phyloP scores from a whole-genome alignment of 2,888 invertebrate genomes.

The Caenorhabditis sulstoni region DNA sequence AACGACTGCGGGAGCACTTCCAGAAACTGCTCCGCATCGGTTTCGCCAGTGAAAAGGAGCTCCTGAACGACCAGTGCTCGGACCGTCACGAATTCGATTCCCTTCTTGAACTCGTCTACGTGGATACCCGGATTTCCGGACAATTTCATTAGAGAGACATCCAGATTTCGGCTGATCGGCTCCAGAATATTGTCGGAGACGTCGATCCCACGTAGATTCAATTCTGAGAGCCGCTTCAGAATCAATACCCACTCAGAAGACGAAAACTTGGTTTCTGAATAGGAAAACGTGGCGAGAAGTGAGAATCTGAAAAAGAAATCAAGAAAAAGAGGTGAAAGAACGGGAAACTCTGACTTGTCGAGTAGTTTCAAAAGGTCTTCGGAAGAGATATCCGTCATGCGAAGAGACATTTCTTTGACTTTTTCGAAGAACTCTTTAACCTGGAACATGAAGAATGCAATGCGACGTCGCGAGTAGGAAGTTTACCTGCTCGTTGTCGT shows the following conservation, averaged over 20 bases:
- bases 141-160: constrained; percentile 54
- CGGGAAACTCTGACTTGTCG: constrained; percentile 8
- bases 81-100: constrained; percentile 62
- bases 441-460: constrained; percentile 5
- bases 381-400: constrained; percentile 34
- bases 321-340: no score
- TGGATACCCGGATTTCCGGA: constrained; percentile 59
- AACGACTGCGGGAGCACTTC: constrained; percentile 60
- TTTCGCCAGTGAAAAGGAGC: constrained; percentile 53
- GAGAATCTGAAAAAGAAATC: constrained; percentile 22
- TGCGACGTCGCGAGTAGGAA: not conserved
- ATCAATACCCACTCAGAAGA: constrained; percentile 39
- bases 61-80: constrained; percentile 57
- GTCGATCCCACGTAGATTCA: constrained; percentile 60
- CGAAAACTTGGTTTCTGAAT: constrained; percentile 44
- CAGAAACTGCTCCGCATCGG: constrained; percentile 62
- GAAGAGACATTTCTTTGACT: constrained; percentile 40
- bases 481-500: constrained; percentile 28
- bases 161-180: constrained; percentile 31
- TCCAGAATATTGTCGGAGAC: constrained; percentile 52
- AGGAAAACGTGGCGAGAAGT: constrained; percentile 57
- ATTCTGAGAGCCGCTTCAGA: constrained; percentile 23
- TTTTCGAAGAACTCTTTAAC: constrained; percentile 39
- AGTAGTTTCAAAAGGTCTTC: constrained; percentile 38
- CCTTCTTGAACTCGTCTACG: constrained; percentile 47